phyloP scores from a whole-genome alignment of 2,113 vertebrate species.

The Gadus macrocephalus region DNA sequence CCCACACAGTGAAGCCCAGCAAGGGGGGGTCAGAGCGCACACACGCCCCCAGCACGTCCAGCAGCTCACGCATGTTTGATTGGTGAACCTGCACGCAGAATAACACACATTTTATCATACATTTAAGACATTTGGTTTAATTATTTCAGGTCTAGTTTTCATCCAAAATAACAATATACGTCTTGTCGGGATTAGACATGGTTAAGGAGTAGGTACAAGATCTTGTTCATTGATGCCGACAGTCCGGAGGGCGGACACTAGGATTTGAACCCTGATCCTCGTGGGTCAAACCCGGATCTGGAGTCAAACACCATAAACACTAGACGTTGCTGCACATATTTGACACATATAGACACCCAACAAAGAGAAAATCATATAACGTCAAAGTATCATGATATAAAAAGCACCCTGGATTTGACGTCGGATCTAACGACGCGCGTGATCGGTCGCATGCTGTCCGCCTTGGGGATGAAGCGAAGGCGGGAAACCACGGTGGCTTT shows the following conservation, averaged over 20 bases:
- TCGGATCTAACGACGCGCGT: constrained; percentile 68
- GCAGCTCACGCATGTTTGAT: constrained; percentile 70
- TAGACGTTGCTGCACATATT: background rate
- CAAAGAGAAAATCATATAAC: background rate
- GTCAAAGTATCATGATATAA: background rate
- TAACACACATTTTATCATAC: background rate
- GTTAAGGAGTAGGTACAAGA: too few species aligned
- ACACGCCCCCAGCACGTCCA: constrained; percentile 81
- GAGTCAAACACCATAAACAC: background rate
- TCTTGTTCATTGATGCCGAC: too few species aligned
- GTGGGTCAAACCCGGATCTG: too few species aligned
- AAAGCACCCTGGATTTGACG: constrained; percentile 40
- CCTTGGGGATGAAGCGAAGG: constrained; percentile 90
- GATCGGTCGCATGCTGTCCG: constrained; percentile 81
- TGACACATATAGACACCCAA: background rate
- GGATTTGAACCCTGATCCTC: too few species aligned
- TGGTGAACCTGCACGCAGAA: constrained; percentile 52
- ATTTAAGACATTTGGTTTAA: too few species aligned
- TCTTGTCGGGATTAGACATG: too few species aligned
- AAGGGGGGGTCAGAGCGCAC: constrained; percentile 55
- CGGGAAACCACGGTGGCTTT: constrained; percentile 59
- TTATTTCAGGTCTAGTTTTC: too few species aligned
- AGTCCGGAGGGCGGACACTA: too few species aligned
- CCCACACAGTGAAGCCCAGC: constrained; percentile 85
- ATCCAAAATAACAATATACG: too few species aligned